Evolutionary conservation across 2,113 vertebrate genomes (phyloP), one percentile per base, ranked within the genome.

Genomic region (Grus americana): DNA sequence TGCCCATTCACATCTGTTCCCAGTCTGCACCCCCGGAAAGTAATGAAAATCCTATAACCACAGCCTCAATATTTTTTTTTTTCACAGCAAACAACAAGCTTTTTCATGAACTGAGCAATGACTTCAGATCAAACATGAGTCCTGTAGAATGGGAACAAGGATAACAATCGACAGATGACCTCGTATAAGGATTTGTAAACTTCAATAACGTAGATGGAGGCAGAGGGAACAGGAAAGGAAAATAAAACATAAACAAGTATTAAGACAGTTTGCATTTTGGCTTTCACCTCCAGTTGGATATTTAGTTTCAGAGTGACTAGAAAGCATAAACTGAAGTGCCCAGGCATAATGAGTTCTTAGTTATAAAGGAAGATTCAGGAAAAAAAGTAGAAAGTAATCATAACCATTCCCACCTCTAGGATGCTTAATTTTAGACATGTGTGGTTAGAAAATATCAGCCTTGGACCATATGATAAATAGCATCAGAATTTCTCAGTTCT

Each of bases 1-100:
- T 90, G 93, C 92, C 90, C 47, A 23, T 75, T 89, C 90, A 93
- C 92, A 93, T 96, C 90, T 94, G 85, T 78, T 97, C 73, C 44
- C 10, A 92, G 65, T 85, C 86, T 49, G 86, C 50, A 83, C 29
- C 29, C 36, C 58, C 12, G 7, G 46, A 95, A 95, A 92, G 82
- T 58, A 91, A 87, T 70, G 67, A 89, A 96, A 96, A 84, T 87
- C 82, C 92, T 75, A 34, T 47, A 96, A 91, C 85, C 74, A 74
- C 59, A 75, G 50, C 34, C 79, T 93, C 49, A 40, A 27, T 74
- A 52, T 86, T 87, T 82, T 78, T 79, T 88, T 65, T 73, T 68
- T 59, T 55, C 55, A 34, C 54, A 90, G 62, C 72, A 96, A 94
- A 92, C 63, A 94, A 62, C 59, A 83, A 89, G 44, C 24, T 94